Percentiles rank a stretch among this genome's conserved stretches.
Evolutionary conservation across 1,140 invertebrate species (phyloP).

Genomic region (Caenorhabditis briggsae): DNA sequence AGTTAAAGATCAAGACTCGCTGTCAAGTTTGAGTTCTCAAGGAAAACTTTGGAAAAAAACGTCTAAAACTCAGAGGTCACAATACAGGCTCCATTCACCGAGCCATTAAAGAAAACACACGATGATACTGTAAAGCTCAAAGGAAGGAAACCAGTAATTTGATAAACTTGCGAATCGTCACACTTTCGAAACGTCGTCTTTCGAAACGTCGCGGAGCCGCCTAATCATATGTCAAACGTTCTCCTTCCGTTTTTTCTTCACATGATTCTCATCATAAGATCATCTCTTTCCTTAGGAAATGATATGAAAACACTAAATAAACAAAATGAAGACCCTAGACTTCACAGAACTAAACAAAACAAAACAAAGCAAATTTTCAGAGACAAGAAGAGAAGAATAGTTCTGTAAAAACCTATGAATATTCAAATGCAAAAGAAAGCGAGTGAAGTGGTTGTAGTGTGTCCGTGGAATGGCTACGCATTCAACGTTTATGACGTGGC

Average conservation of each 20-base stretch:
- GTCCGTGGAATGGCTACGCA: slow-evolving; percentile 29
- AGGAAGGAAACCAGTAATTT: neutral
- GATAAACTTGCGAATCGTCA: too few relatives aligned
- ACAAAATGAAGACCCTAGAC: too few relatives aligned
- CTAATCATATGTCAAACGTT: neutral
- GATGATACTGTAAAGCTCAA: neutral
- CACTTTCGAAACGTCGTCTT: too few relatives aligned
- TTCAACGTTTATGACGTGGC: slow-evolving; percentile 47
- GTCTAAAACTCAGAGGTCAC: too few relatives aligned
- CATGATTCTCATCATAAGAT: slow-evolving; percentile 11
- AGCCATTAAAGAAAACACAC: too few relatives aligned
- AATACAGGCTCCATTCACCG: too few relatives aligned
- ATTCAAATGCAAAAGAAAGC: slow-evolving; percentile 13
- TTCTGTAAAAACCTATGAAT: slow-evolving; percentile 27
- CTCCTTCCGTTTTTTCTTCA: slow-evolving; percentile 15
- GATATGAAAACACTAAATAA: too few relatives aligned
- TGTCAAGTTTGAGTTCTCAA: neutral
- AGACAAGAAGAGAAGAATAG: neutral
- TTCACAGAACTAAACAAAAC: neutral
- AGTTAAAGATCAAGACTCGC: neutral
- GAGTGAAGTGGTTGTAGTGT: slow-evolving; percentile 44
- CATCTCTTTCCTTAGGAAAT: neutral
- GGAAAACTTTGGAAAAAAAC: too few relatives aligned
- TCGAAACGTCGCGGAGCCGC: too few relatives aligned
- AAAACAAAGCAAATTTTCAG: too few relatives aligned